Base-by-base conservation (phyloP, 2,113 vertebrate species). In the Gopherus evgoodei region DNA sequence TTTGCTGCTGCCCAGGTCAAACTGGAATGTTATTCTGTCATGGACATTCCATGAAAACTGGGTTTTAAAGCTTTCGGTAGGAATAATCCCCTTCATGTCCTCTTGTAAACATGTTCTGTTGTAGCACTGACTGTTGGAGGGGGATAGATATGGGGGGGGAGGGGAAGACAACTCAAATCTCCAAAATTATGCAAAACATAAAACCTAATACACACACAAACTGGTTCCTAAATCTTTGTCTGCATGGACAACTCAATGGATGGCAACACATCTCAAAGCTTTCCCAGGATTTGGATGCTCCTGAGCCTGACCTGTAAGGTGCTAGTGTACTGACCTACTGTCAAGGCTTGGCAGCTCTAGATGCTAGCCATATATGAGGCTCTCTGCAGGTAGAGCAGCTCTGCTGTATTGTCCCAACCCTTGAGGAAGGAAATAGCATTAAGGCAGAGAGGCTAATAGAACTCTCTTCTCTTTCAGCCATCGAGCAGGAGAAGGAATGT, bases 401-500 rank as follows among this genome's bases (percentile, higher is more conserved):
- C 6, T 9, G 11, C 29, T 25, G 22, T 24, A 24, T 8, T 14
- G 11, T 5, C 42, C n/a, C 35, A 83, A 4, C 38, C 7, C 17
- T 21, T 24, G 11, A 49, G 44, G 42, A 16, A 79, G 49, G 25
- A 19, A 13, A 3, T 44, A 16, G 24, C 78, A 47, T 44, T 27
- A 29, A 80, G 78, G 27, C 78, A 72, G 65, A 1, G 4, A 44
- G 35, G 76, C 44, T 97, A 90, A 97, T 14, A 47, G 92, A 80
- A 52, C 81, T 92, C n/a, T 90, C 12, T 94, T 97, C 76, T 90
- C 65, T 97, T 95, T 85, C 98, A 99, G 99, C 98, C 47, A 99
- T 99, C 27, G 98, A 99, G 42, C 94, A 97, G 72, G 99, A 99
- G 97, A 99, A 99, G 97, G 98, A 98, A 92, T 95, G 94, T 42